Conservation (phyloP, 2,888 invertebrate species). For the Dolomedes plantarius region DNA sequence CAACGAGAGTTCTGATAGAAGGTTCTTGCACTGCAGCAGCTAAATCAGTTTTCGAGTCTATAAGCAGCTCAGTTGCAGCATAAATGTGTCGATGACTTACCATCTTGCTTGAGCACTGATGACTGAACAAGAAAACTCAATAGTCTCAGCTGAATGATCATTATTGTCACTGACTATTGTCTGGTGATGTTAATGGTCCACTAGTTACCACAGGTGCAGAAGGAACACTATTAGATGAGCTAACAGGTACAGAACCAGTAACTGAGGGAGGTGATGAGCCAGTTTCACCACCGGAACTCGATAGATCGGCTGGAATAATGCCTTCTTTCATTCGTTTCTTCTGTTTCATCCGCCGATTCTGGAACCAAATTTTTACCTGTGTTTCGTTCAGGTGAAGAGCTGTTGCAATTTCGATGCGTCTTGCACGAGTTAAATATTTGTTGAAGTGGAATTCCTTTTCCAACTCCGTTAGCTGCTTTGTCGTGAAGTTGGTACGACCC, state of each 20-base stretch:
- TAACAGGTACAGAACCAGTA: constrained; percentile 31
- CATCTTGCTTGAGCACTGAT: constrained; percentile 46
- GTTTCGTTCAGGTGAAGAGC: constrained; percentile 97
- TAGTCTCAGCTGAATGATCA: constrained; percentile 17
- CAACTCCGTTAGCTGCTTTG: constrained; percentile 98
- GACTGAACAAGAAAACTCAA: constrained; percentile 14
- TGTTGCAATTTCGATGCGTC: constrained; percentile 98
- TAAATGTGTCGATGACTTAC: constrained; percentile 3
- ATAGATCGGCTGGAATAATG: constrained; percentile 80
- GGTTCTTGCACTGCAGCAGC: not conserved
- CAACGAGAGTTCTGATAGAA: not conserved
- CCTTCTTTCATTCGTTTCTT: constrained; percentile 98
- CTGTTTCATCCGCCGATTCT: constrained; percentile 98
- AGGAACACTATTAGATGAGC: constrained; percentile 60
- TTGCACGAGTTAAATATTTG: constrained; percentile 96
- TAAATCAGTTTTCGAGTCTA: not conserved
- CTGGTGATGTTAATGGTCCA: constrained; percentile 53
- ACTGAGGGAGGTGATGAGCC: constrained; percentile 56
- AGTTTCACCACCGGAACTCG: constrained; percentile 55
- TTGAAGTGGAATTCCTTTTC: constrained; percentile 99
- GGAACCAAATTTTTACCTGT: constrained; percentile 93
- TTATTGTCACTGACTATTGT: constrained; percentile 49
- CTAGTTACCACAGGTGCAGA: constrained; percentile 30
- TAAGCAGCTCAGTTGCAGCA: constrained; percentile 18
- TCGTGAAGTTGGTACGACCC: constrained; percentile 98